Percentiles rank a stretch among this genome's conserved stretches.
phyloP scores from a whole-genome alignment of 2,888 invertebrate genomes.

The Argyresthia goedartella region DNA sequence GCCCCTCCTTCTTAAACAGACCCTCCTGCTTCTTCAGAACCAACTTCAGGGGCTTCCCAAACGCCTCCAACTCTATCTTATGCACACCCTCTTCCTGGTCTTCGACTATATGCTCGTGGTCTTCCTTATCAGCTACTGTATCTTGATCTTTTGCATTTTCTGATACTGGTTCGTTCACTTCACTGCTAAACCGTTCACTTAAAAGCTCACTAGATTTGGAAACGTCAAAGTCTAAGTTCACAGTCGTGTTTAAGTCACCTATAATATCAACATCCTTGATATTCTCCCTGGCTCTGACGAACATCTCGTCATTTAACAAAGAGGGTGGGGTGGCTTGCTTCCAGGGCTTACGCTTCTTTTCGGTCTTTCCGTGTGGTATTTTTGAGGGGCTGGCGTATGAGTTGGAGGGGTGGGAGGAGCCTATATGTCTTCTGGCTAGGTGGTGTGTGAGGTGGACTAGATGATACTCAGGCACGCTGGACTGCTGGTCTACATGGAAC shows the following conservation, averaged over 20 bases:
- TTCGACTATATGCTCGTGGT: slow-evolving; percentile 38
- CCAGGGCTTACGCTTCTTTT: slow-evolving; percentile 25
- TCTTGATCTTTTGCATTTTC: slow-evolving; percentile 16
- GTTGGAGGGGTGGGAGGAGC: slow-evolving; percentile 37
- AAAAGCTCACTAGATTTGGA: slow-evolving; percentile 40
- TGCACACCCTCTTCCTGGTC: slow-evolving; percentile 66
- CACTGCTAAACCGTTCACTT: slow-evolving; percentile 23
- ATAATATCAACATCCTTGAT: slow-evolving; percentile 57
- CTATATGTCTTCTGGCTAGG: slow-evolving; percentile 50
- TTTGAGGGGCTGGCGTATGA: slow-evolving; percentile 27
- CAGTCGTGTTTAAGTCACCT: slow-evolving; percentile 53
- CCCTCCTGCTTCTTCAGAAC: slow-evolving; percentile 82
- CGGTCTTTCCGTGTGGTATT: slow-evolving; percentile 45
- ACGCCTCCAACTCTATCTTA: slow-evolving; percentile 82
- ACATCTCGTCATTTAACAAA: slow-evolving; percentile 57
- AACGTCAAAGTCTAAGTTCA: slow-evolving; percentile 49
- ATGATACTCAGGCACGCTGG: slow-evolving; percentile 87
- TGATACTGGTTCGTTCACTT: no score
- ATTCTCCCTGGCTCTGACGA: slow-evolving; percentile 38
- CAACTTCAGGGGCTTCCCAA: slow-evolving; percentile 82
- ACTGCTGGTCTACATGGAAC: slow-evolving; percentile 86
- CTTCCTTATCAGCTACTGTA: slow-evolving; percentile 27
- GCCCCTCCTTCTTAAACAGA: slow-evolving; percentile 80
- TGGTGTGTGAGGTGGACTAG: slow-evolving; percentile 82
- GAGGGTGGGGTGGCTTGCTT: slow-evolving; percentile 47